These are phyloP conservation scores for Oenanthe melanoleuca DNA, from an alignment of 2,113 vertebrate species.

Conservation along the genomic window DNA sequence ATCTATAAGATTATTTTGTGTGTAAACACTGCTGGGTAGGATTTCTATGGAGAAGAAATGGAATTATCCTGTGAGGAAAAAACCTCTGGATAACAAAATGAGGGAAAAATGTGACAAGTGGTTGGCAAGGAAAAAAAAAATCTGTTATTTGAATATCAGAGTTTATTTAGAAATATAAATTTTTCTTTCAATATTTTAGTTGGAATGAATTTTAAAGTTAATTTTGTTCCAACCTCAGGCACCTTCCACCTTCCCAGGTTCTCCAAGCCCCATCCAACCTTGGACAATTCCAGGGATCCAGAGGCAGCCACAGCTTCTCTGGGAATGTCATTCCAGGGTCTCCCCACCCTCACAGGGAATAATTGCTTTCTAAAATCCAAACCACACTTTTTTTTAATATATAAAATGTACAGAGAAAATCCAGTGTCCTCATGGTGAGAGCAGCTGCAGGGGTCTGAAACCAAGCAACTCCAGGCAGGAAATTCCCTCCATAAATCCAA, in stretches of 20 bases:
- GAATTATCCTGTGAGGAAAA: background rate
- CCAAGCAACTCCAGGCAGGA: background rate
- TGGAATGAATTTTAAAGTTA: background rate
- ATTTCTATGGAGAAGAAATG: background rate
- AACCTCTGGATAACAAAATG: background rate
- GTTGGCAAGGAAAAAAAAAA: background rate
- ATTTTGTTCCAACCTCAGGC: background rate
- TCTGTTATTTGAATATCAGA: background rate
- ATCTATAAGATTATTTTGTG: background rate
- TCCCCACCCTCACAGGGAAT: background rate
- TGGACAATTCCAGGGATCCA: background rate
- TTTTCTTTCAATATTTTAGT: background rate
- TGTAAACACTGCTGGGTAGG: background rate
- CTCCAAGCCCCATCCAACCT: background rate
- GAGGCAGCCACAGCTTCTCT: background rate
- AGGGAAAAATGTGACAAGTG: background rate
- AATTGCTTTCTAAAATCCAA: background rate
- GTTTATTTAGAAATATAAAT: background rate
- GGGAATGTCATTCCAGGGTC: background rate
- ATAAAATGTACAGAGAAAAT: background rate
- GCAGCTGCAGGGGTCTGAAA: background rate
- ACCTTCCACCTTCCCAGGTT: background rate
- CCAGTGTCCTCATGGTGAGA: rapidly evolving
- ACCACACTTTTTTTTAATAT: background rate
- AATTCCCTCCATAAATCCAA: background rate